phyloP scores from a whole-genome alignment of 2,797 vertebrate genomes.

The Aplochiton taeniatus region DNA sequence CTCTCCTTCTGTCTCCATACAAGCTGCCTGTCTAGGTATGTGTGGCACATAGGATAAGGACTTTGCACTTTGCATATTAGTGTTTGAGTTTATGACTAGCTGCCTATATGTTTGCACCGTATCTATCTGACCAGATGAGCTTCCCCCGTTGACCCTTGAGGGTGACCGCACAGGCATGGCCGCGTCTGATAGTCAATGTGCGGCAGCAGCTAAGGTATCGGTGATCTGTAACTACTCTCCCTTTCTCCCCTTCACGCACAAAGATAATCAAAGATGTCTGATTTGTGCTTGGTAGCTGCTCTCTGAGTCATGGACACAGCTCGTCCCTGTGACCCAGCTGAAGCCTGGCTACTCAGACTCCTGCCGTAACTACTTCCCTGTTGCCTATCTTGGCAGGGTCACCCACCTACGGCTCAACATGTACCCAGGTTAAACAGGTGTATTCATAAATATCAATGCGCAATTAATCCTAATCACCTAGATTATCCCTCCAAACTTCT shows the following conservation, averaged over 20 bases:
- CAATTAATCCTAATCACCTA: neutral
- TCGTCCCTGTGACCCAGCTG: conserved; percentile 73
- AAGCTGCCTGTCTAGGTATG: conserved; percentile 71
- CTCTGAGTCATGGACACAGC: conserved; percentile 73
- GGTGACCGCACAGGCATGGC: conserved; percentile 75
- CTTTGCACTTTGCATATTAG: no score
- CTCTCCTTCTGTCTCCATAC: conserved; percentile 70
- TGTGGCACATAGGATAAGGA: neutral
- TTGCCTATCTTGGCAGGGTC: conserved; percentile 66
- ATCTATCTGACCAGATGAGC: conserved; percentile 57
- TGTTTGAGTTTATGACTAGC: neutral
- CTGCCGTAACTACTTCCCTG: conserved; percentile 79
- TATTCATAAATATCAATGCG: no score
- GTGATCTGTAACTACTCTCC: neutral
- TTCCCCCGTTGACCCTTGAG: conserved; percentile 55
- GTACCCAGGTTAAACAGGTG: conserved; percentile 74
- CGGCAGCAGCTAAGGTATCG: conserved; percentile 69
- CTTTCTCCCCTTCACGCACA: neutral
- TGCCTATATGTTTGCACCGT: neutral
- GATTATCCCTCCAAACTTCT: neutral
- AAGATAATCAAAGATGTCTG: neutral
- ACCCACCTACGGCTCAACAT: conserved; percentile 88
- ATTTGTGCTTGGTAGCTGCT: conserved; percentile 64
- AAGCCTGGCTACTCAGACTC: conserved; percentile 72
- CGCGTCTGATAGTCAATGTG: conserved; percentile 70